Evolutionary conservation across 2,113 vertebrate genomes (phyloP).

Genomic region (Tiliqua scincoides): DNA sequence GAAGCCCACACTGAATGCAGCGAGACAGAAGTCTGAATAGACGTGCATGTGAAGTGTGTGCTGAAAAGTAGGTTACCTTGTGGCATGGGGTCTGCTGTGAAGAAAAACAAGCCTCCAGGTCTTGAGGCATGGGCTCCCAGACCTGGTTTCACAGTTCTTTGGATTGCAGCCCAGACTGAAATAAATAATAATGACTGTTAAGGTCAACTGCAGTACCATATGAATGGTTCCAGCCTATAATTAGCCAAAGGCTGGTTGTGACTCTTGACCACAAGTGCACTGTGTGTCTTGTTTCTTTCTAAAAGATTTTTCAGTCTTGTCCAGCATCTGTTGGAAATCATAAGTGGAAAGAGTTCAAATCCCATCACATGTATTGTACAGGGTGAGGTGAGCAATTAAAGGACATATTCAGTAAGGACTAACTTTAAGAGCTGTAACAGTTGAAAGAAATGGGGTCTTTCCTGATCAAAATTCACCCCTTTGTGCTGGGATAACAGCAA

Average conservation of each 20-base stretch:
- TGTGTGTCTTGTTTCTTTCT: conserved; percentile 9
- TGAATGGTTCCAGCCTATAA: conserved; percentile 45
- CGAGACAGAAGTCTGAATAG: no score
- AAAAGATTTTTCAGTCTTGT: conserved; percentile 16
- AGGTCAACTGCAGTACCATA: conserved; percentile 50
- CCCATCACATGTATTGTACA: background rate
- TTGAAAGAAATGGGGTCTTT: background rate
- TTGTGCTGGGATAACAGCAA: background rate
- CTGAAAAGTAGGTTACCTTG: background rate
- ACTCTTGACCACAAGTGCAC: conserved; percentile 24
- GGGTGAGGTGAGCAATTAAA: background rate
- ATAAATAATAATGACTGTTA: background rate
- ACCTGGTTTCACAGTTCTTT: background rate
- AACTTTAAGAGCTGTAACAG: background rate
- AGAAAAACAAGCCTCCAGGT: background rate
- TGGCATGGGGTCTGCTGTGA: background rate
- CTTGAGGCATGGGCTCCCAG: background rate
- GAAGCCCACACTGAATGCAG: no score
- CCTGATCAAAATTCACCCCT: conserved; percentile 26
- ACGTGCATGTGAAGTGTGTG: no score
- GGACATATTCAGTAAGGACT: background rate
- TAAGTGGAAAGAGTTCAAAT: conserved; percentile 6
- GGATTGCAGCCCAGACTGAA: background rate
- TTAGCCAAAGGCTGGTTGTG: conserved; percentile 39
- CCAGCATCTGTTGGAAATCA: background rate